Evolutionary conservation across 1,140 invertebrate genomes (phyloP).

Genomic region (Carcinoscorpius rotundicauda): DNA sequence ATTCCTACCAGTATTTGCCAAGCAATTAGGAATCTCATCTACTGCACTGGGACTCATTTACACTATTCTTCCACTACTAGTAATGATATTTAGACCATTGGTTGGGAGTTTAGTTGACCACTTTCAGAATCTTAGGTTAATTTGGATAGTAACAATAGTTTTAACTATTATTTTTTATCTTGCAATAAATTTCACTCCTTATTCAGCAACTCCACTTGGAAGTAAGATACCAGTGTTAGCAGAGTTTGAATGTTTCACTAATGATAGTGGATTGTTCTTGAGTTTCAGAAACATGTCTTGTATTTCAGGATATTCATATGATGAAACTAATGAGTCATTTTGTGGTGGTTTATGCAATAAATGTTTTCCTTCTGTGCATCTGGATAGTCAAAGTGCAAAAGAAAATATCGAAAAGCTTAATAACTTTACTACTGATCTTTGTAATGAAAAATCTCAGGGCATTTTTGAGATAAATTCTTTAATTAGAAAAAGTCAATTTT

Average conservation of each 20-base stretch:
- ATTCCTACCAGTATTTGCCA: conserved; percentile 32
- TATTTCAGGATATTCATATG: not conserved
- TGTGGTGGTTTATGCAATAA: not conserved
- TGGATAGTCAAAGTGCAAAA: not conserved
- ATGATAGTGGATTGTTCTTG: not conserved
- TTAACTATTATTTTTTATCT: conserved; percentile 17
- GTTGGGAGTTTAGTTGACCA: conserved; percentile 31
- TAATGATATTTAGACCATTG: conserved; percentile 28
- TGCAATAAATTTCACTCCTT: not conserved
- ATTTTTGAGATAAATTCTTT: no score
- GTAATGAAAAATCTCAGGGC: no score
- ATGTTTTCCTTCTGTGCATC: not conserved
- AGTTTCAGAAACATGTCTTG: not conserved
- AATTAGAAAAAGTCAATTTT: no score
- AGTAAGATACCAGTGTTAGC: not conserved
- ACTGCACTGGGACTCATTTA: conserved; percentile 30
- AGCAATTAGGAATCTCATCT: conserved; percentile 28
- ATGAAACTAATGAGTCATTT: not conserved
- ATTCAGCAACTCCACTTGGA: not conserved
- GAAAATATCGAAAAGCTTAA: not conserved
- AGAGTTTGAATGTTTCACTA: not conserved
- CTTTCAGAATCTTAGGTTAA: conserved; percentile 25
- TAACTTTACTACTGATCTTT: not conserved
- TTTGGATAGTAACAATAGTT: conserved; percentile 21
- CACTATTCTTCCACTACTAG: conserved; percentile 30